Conservation (phyloP, 2,113 vertebrate species). For the Psettodes erumei region DNA sequence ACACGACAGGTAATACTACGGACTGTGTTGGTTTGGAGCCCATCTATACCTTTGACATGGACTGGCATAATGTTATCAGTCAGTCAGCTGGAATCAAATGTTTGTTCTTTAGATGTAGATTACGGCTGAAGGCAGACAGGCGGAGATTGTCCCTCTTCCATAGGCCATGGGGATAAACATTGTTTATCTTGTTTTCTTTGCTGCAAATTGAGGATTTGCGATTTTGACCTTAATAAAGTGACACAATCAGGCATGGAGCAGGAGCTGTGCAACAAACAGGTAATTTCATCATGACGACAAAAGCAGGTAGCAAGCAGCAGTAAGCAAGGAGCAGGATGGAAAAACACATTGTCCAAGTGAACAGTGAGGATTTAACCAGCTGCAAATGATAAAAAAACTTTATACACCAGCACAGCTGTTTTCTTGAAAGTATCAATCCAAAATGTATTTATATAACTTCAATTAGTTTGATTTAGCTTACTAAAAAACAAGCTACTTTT, state of each 20-base stretch:
- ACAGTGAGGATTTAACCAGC: no score
- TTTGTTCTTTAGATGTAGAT: slow-evolving; percentile 47
- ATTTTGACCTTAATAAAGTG: slow-evolving; percentile 53
- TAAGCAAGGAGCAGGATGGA: slow-evolving; percentile 14
- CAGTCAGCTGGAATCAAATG: slow-evolving; percentile 24
- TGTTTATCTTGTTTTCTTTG: slow-evolving; percentile 51
- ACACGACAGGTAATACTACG: slow-evolving; percentile 2
- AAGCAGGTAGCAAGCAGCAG: no score
- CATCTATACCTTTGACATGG: slow-evolving; percentile 7
- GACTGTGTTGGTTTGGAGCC: slow-evolving; percentile 1
- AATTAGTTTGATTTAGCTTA: not conserved
- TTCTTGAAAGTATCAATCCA: not conserved
- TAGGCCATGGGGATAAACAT: slow-evolving; percentile 3
- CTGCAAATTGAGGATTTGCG: slow-evolving; percentile 50
- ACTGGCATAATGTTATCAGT: slow-evolving; percentile 37
- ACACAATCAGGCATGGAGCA: slow-evolving; percentile 28
- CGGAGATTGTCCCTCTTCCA: slow-evolving; percentile 32
- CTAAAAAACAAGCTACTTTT: not conserved
- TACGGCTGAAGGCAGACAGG: slow-evolving; percentile 31
- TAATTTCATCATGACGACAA: slow-evolving; percentile 45
- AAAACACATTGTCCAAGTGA: no score
- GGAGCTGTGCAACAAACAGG: slow-evolving; percentile 21
- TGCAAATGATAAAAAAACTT: no score
- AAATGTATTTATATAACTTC: not conserved
- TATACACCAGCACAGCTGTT: no score